These are phyloP conservation scores for Lycaena phlaeas DNA, from an alignment of 2,888 invertebrate species.

Conservation along the genomic window DNA sequence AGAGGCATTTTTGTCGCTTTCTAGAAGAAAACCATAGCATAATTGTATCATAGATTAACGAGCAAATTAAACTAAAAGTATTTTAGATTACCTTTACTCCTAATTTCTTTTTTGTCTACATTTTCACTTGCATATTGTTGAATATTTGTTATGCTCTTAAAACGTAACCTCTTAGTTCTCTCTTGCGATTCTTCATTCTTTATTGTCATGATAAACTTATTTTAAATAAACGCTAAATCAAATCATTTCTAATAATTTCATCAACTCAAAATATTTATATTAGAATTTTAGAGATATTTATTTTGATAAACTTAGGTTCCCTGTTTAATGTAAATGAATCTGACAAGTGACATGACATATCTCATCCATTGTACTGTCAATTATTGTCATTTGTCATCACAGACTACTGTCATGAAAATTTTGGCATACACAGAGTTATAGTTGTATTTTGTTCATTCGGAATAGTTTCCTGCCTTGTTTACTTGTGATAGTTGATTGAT, in stretches of 20 bases:
- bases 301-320: too few species aligned
- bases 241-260: constrained; percentile 15
- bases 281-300: neutral
- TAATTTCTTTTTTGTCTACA: constrained; percentile 46
- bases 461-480: too few species aligned
- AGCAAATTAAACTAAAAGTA: too few species aligned
- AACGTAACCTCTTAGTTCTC: constrained; percentile 60
- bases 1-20: constrained; percentile 54
- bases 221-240: constrained; percentile 9
- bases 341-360: too few species aligned
- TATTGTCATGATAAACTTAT: constrained; percentile 32
- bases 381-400: too few species aligned
- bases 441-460: too few species aligned
- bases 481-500: too few species aligned
- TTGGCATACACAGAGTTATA: too few species aligned
- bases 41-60: too few species aligned
- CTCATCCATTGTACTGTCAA: too few species aligned
- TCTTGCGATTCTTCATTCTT: constrained; percentile 55
- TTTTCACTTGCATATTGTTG: constrained; percentile 43
- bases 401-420: too few species aligned
- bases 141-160: constrained; percentile 46
- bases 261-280: constrained; percentile 2
- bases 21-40: constrained; percentile 31
- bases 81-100: constrained; percentile 51
- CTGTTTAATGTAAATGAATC: too few species aligned